phyloP scores from a whole-genome alignment of 2,113 vertebrate species.

The Gallinago undulata region DNA sequence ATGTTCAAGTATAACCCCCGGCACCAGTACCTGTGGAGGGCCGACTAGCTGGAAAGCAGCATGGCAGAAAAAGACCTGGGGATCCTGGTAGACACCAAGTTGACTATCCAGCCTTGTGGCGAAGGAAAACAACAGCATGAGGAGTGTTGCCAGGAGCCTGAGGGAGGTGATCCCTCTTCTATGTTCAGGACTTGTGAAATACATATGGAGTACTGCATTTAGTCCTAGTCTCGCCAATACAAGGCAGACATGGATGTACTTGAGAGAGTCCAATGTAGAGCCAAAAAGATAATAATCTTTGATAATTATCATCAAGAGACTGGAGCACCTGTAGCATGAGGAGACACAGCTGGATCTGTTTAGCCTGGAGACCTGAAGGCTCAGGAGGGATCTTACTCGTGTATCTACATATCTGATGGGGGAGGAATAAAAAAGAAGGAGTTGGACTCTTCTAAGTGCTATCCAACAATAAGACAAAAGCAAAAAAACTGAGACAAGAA shows the following conservation, averaged over 20 bases:
- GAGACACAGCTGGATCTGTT: neutral
- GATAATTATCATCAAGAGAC: neutral
- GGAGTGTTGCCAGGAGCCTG: neutral
- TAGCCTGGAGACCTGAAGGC: neutral
- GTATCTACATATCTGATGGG: neutral
- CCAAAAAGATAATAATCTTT: neutral
- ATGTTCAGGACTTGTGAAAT: neutral
- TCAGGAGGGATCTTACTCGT: neutral
- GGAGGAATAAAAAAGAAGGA: neutral
- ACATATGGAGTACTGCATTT: neutral
- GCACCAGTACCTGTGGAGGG: neutral
- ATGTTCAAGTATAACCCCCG: accelerated
- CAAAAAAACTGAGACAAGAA: neutral
- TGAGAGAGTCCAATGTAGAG: neutral
- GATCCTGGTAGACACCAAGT: neutral
- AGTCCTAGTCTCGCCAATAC: neutral
- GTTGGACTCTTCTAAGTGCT: neutral
- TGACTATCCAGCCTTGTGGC: neutral
- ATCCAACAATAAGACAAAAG: neutral
- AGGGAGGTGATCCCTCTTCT: neutral
- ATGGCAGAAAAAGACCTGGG: neutral
- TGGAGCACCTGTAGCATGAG: neutral
- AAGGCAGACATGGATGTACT: neutral
- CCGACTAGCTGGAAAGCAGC: neutral
- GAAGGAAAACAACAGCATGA: neutral